Conservation (phyloP, 2,797 vertebrate genomes). For the Hyperoplus immaculatus region DNA sequence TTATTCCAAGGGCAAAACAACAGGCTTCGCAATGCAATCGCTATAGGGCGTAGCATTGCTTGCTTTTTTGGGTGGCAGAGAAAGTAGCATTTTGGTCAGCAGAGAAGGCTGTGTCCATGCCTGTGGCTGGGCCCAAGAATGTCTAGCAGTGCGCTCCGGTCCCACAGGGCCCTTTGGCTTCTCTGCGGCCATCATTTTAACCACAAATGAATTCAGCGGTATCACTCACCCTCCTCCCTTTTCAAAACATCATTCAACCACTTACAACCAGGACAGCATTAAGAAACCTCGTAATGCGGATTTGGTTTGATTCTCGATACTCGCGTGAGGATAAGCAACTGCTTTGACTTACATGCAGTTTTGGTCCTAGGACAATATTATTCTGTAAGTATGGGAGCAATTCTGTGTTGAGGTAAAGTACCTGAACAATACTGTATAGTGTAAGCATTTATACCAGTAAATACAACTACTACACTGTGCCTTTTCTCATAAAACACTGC, state of each 20-base stretch:
- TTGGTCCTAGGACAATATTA: not conserved
- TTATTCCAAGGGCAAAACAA: not conserved
- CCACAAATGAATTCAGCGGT: constrained; percentile 58
- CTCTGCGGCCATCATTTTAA: constrained; percentile 46
- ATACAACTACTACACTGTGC: not conserved
- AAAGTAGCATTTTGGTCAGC: constrained; percentile 65
- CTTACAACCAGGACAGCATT: constrained; percentile 5
- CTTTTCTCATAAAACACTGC: not conserved
- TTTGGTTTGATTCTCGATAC: not conserved
- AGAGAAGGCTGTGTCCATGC: constrained; percentile 64
- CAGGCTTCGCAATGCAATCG: constrained; percentile 22
- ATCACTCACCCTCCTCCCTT: constrained; percentile 21
- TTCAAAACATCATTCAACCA: constrained; percentile 34
- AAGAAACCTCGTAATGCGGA: not conserved
- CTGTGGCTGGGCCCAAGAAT: constrained; percentile 79
- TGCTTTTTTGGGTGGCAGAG: constrained; percentile 66
- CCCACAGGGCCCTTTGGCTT: constrained; percentile 53
- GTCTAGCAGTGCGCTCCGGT: constrained; percentile 51
- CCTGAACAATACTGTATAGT: not conserved
- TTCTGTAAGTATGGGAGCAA: not conserved
- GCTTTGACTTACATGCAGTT: not conserved
- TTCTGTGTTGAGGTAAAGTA: not conserved
- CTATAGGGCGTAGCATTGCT: constrained; percentile 44
- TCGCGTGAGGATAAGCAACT: not conserved
- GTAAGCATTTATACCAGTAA: not conserved